A percentile compares a stretch with the other conserved stretches of the same genome.
phyloP scores from a whole-genome alignment of 2,113 vertebrate genomes.

The Laticauda colubrina region DNA sequence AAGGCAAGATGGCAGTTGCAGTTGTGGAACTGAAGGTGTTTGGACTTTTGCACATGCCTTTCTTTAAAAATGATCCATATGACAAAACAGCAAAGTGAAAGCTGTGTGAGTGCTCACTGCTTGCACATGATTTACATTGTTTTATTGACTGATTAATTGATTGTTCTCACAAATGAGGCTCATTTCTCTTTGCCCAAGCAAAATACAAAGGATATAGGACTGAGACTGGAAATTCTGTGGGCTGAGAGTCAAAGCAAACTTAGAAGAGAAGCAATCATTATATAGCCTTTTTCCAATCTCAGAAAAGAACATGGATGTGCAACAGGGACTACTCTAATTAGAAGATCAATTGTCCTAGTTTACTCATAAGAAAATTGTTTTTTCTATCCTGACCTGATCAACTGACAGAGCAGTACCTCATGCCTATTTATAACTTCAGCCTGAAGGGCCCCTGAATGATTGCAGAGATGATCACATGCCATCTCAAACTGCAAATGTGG shows the following conservation, averaged over 20 bases:
- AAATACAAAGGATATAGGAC: neutral
- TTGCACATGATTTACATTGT: neutral
- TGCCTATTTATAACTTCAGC: neutral
- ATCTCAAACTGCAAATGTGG: neutral
- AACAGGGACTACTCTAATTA: rapidly evolving
- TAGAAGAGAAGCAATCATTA: neutral
- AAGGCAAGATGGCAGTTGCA: neutral
- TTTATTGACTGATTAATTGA: neutral
- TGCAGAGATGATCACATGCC: too few relatives aligned
- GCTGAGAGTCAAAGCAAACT: neutral
- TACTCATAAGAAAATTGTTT: neutral
- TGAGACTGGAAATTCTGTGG: neutral
- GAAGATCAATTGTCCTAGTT: neutral
- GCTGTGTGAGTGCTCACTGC: neutral
- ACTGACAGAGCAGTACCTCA: neutral
- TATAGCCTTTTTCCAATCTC: neutral
- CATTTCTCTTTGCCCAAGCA: neutral
- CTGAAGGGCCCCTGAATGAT: neutral
- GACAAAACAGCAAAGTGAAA: neutral
- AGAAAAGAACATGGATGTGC: neutral
- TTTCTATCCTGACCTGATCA: neutral
- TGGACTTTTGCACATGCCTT: neutral
- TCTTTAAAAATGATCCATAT: neutral
- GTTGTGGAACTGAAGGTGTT: neutral
- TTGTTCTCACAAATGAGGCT: neutral